Conservation (phyloP, 2,888 invertebrate genomes). For the Hyppa rectilinea region DNA sequence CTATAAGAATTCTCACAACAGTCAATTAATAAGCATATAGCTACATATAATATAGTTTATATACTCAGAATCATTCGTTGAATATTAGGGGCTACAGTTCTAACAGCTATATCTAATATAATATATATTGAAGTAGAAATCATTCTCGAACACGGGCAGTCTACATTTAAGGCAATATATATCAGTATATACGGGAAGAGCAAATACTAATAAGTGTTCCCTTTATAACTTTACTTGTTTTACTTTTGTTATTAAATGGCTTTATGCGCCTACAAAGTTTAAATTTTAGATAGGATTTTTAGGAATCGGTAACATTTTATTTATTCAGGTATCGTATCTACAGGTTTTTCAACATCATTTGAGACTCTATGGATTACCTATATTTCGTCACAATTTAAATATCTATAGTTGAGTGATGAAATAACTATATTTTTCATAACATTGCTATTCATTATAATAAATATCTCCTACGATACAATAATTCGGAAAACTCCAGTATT, state of each 20-base stretch:
- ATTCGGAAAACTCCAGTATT: conserved; percentile 62
- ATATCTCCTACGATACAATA: conserved; percentile 62
- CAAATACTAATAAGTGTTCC: conserved; percentile 44
- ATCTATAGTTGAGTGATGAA: conserved; percentile 12
- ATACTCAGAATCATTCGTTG: conserved; percentile 52
- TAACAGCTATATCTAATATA: conserved; percentile 58
- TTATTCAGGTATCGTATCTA: conserved; percentile 20
- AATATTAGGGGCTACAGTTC: conserved; percentile 48
- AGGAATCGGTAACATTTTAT: conserved; percentile 2
- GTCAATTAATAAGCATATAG: conserved; percentile 40
- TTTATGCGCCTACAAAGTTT: conserved; percentile 27
- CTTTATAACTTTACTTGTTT: conserved; percentile 18
- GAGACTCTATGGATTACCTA: conserved; percentile 14
- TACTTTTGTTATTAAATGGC: conserved; percentile 25
- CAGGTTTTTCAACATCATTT: conserved; percentile 3
- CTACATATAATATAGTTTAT: conserved; percentile 33
- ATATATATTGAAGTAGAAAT: conserved; percentile 37
- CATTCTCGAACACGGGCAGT: conserved; percentile 52
- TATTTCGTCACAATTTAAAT: conserved; percentile 12
- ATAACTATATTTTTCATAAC: conserved; percentile 18
- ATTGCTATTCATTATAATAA: conserved; percentile 26
- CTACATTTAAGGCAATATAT: conserved; percentile 65
- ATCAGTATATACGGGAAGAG: conserved; percentile 40
- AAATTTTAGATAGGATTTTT: conserved; percentile 23
- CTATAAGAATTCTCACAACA: conserved; percentile 18